Base-by-base conservation (phyloP, 2,888 invertebrate species). In the Orchesella flavescens region DNA sequence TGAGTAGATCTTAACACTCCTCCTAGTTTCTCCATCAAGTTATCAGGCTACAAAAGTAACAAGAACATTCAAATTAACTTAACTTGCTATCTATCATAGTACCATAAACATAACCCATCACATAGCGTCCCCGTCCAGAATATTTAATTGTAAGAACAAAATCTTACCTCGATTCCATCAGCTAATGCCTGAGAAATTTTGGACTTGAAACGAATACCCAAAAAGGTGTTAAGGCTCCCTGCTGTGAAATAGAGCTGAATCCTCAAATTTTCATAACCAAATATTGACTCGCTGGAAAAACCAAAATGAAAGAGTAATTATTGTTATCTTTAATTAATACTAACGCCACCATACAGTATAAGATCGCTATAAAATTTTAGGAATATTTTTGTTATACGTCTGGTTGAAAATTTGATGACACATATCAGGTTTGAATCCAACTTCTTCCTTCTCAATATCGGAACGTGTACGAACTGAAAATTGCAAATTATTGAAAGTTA, bases 361-460 rank as follows among this genome's bases (percentile, higher is more conserved):
- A n/a, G n/a, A n/a, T n/a, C n/a, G n/a, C n/a, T n/a, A n/a, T n/a
- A n/a, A n/a, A n/a, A n/a, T n/a, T n/a, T n/a, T n/a, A n/a, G n/a
- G n/a, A n/a, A n/a, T n/a, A n/a, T n/a, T n/a, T n/a, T n/a, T n/a
- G n/a, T n/a, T n/a, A 88, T 89, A 93, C 93, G 93, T 94, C 87
- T 96, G 95, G 5, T 96, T 97, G 90, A 97, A 97, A 80, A 97
- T 94, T 91, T 98, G 97, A 91, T 98, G 96, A 73, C 96, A 95
- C 95, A 97, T 96, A 78, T 94, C 94, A 0, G 97, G 96, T 53
- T 93, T 91, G 89, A 97, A 97, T 49, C 91, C 91, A 10, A 91
- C 90, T 0, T 91, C 91, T 46, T 93, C 93, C 90, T 94, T 92
- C 84, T 93, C 92, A 49, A 95, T 90, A 90, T 95, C 95, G 53